Evolutionary conservation across 1,140 invertebrate genomes (phyloP), one percentile per base, ranked within the genome.

Genomic region (Drosophila kohkoa): DNA sequence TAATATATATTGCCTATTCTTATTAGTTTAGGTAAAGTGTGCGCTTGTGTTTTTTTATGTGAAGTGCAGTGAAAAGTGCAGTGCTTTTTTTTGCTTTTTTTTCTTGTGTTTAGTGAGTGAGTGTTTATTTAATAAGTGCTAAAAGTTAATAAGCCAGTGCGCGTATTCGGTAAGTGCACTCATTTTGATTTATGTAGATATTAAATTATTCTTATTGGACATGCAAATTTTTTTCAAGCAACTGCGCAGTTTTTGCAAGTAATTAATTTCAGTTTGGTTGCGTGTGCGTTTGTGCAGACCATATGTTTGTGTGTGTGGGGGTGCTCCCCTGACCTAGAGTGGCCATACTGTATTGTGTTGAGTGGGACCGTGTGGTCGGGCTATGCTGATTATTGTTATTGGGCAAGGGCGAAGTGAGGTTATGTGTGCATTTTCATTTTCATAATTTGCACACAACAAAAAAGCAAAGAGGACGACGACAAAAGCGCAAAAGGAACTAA

Each of bases 371-470:
- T 11, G 43, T 13, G 45, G 15, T 16, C 7, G 15, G 54, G 45
- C 25, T 43, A 32, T 70, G 30, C 16, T 64, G 48, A 38, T 52
- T 59, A 7, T 43, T 51, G 48, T 16, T 43, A 25, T 32, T 48
- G 51, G 30, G 16, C 38, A 32, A 52, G 38, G 16, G 54, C 49
- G 32, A 20, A 35, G 35, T 8, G 41, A 48, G 38, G 25, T 25
- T 25, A 48, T 55, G 41, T 38, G 43, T 68, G 45, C 38, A 67
- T 57, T 43, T 83, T 74, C 67, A 89, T 83, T 89, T 89, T 89
- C 85, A 88, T 88, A 89, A 88, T 89, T 89, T 80, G 63, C 54
- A 60, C 67, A 77, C 64, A 88, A 89, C 74, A 88, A 82, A 76
- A 25, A 71, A 77, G 51, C 73, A 58, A 88, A 62, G 43, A 64